Base-by-base conservation (phyloP, 2,888 invertebrate genomes). In the Tiliacea aurago region DNA sequence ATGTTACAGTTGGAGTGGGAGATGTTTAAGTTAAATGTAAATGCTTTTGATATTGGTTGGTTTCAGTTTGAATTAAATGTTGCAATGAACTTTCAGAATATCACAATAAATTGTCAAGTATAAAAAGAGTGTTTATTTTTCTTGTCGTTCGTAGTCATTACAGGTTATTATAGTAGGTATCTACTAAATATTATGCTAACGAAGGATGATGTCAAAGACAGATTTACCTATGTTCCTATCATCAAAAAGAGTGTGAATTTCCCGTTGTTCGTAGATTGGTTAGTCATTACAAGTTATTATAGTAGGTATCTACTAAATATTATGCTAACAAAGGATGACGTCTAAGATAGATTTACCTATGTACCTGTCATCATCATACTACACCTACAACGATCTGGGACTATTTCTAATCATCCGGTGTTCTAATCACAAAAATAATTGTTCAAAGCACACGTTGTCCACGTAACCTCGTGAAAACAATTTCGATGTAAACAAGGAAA, bases 1-100 rank as follows among this genome's bases (percentile, higher is more conserved):
- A 81, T 91, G 90, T 91, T 91, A 90, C 87, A 88, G 88, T 89
- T 87, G 33, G 47, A 56, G 82, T 81, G 68, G 43, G 11, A n/a
- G 45, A 58, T 75, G 66, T 72, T 76, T 65, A 33, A 72, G 45
- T 72, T 78, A 20, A 53, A 68, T 77, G 53, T 73, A 41, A 70
- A 73, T 73, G 67, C 3, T 66, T 53, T 20, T 28, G n/a, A 65
- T 78, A 51, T 71, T 64, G 33, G 70, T 63, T 47, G 63, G 37
- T 43, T 15, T 47, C 37, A 28, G 23, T 49, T 45, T 37, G 15
- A 20, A 69, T 1, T 37, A 70, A 18, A 56, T 76, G 15, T 70
- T 55, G 13, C 23, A 15, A 33, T 56, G 47, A 7, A 20, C 4
- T 28, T 63, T 45, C 13, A 20, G 9, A 37, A 37, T 37, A 9